Evolutionary conservation across 2,797 vertebrate genomes (phyloP).

Genomic region (Harpagifer antarcticus): DNA sequence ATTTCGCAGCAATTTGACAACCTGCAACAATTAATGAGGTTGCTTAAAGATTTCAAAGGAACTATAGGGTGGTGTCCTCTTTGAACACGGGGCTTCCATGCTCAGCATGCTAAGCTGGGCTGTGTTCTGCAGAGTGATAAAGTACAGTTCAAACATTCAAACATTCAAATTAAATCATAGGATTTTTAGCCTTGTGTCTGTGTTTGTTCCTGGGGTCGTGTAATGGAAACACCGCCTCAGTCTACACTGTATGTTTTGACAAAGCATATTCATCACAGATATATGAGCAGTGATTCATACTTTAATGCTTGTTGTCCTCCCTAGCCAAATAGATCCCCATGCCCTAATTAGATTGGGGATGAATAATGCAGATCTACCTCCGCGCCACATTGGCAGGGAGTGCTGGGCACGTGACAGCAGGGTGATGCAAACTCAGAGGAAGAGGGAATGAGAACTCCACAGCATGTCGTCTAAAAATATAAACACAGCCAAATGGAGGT

Average conservation of each 20-base stretch:
- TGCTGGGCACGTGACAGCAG: constrained; percentile 27
- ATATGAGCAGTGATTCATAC: constrained; percentile 51
- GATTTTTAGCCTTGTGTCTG: not conserved
- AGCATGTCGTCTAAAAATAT: constrained; percentile 9
- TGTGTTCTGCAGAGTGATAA: constrained; percentile 5
- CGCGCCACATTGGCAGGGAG: constrained; percentile 25
- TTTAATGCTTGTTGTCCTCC: constrained; percentile 61
- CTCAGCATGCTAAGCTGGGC: constrained; percentile 7
- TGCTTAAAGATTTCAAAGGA: not conserved
- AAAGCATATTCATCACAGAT: constrained; percentile 39
- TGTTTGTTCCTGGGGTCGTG: constrained; percentile 12
- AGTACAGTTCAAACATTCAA: constrained; percentile 11
- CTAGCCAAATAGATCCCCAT: constrained; percentile 47
- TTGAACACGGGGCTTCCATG: constrained; percentile 1
- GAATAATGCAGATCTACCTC: constrained; percentile 67
- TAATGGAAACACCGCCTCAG: constrained; percentile 33
- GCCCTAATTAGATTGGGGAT: constrained; percentile 66
- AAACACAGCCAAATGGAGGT: not conserved
- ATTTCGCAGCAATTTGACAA: not conserved
- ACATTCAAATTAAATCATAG: constrained; percentile 34
- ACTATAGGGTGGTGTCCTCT: not conserved
- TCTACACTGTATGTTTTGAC: not conserved
- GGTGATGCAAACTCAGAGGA: constrained; percentile 16
- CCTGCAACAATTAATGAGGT: constrained; percentile 2
- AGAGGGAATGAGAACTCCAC: constrained; percentile 18